phyloP scores from a whole-genome alignment of 1,140 invertebrate species.

The Monomorium pharaonis region DNA sequence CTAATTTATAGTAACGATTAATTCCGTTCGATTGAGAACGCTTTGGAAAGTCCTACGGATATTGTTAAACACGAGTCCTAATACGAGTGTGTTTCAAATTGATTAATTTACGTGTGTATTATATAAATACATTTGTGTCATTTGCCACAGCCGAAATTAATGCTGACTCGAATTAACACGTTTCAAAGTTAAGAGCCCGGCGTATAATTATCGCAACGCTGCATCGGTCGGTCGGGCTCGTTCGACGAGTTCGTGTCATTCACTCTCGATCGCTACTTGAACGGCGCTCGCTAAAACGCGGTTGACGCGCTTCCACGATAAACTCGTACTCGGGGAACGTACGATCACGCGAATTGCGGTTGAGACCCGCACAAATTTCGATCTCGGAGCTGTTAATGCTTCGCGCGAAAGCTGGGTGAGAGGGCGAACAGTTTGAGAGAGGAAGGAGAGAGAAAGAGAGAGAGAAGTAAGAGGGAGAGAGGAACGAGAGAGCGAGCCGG shows the following conservation, averaged over 20 bases:
- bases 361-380: constrained; percentile 58
- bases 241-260: constrained; percentile 39
- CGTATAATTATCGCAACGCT: constrained; percentile 21
- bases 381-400: constrained; percentile 63
- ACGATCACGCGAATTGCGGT: constrained; percentile 51
- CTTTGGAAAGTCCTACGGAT: background rate
- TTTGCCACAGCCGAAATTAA: constrained; percentile 27
- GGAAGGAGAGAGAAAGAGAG: background rate
- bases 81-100: background rate
- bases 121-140: background rate
- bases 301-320: constrained; percentile 27
- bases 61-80: background rate
- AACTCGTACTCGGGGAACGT: constrained; percentile 7
- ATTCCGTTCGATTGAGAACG: background rate
- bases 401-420: constrained; percentile 44
- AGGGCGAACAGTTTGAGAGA: background rate
- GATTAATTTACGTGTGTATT: background rate
- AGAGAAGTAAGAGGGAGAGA: background rate
- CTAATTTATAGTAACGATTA: background rate
- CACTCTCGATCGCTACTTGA: constrained; percentile 37
- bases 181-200: constrained; percentile 36
- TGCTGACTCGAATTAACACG: constrained; percentile 14
- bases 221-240: background rate
- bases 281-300: constrained; percentile 34
- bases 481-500: background rate